Conservation (phyloP, 2,797 vertebrate species). For the Carduelis carduelis region DNA sequence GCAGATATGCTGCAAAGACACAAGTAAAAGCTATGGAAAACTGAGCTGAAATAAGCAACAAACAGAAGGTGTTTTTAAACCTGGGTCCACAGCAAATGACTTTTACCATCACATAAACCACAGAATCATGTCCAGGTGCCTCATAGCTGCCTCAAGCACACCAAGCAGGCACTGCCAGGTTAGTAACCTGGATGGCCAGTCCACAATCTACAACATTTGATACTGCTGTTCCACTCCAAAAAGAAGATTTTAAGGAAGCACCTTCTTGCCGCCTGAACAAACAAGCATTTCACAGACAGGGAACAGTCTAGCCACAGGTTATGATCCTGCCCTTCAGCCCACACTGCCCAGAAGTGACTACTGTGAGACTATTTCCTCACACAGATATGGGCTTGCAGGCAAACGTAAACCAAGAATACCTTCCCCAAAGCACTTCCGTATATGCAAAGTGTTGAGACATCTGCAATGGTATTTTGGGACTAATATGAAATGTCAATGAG, state of each 20-base stretch:
- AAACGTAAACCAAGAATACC: neutral
- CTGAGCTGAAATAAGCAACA: neutral
- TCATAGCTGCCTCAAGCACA: neutral
- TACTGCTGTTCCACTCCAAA: neutral
- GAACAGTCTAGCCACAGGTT: neutral
- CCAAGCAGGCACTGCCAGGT: neutral
- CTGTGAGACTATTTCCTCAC: neutral
- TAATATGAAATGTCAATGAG: fast-evolving
- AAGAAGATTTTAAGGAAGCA: neutral
- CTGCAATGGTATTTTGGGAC: neutral
- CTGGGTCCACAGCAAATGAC: neutral
- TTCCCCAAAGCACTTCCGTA: neutral
- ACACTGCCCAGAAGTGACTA: fast-evolving
- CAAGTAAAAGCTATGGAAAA: neutral
- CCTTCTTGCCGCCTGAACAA: neutral
- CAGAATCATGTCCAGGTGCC: fast-evolving
- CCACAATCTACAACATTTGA: neutral
- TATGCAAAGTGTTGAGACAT: neutral
- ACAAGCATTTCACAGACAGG: neutral
- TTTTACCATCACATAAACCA: neutral
- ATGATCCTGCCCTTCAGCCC: neutral
- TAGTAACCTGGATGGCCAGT: neutral
- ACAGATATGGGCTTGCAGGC: fast-evolving
- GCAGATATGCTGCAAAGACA: neutral
- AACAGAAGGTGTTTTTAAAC: neutral